These are phyloP conservation scores for Streptopelia turtur DNA, from an alignment of 2,797 vertebrate species.

Conservation along the genomic window DNA sequence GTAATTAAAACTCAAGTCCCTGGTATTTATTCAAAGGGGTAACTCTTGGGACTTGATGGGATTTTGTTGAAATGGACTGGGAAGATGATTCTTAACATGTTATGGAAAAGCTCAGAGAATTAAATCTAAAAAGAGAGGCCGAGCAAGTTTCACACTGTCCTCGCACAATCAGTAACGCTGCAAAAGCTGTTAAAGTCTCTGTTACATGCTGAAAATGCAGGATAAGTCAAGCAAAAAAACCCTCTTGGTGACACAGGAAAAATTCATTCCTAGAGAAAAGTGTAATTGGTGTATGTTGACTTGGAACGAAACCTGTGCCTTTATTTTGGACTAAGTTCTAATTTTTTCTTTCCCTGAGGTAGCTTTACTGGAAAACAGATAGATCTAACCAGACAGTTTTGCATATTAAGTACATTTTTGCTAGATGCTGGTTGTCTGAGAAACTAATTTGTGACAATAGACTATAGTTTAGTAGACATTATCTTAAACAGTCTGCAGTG, in stretches of 20 bases:
- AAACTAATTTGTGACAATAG: constrained; percentile 57
- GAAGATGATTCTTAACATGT: neutral
- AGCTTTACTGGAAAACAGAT: constrained; percentile 22
- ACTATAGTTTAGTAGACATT: constrained; percentile 18
- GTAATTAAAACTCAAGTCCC: constrained; percentile 62
- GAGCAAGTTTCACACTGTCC: neutral
- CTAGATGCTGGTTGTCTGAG: constrained; percentile 25
- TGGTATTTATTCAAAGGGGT: constrained; percentile 48
- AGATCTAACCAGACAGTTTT: constrained; percentile 61
- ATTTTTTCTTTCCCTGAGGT: constrained; percentile 12
- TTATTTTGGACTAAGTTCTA: constrained; percentile 4
- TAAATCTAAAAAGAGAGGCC: constrained; percentile 9
- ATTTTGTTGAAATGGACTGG: constrained; percentile 61
- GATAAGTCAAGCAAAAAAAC: neutral
- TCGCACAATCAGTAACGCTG: neutral
- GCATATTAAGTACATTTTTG: constrained; percentile 57
- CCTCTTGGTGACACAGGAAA: neutral
- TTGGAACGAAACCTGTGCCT: neutral
- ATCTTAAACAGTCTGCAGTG: constrained; percentile 17
- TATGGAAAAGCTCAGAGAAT: neutral
- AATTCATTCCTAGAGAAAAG: neutral
- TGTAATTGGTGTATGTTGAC: neutral
- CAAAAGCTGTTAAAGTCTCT: constrained; percentile 24
- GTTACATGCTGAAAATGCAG: neutral
- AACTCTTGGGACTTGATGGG: constrained; percentile 43